These are phyloP conservation scores for Macrotus californicus DNA, from an alignment of 2,113 vertebrate species.

Conservation along the genomic window DNA sequence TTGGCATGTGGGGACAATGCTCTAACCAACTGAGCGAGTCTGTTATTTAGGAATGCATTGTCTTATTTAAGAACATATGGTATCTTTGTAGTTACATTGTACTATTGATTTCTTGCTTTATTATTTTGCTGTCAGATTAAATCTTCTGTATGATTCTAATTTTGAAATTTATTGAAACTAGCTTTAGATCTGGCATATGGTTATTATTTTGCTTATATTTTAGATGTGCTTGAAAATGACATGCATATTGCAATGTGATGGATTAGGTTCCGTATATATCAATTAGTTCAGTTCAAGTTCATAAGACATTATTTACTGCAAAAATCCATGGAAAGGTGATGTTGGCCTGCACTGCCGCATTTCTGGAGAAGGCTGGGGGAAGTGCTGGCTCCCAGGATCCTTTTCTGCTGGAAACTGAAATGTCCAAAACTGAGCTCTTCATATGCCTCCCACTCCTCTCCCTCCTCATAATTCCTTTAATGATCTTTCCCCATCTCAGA, in stretches of 20 bases:
- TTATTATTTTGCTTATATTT: background rate
- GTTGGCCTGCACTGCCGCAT: background rate
- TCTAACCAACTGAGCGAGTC: no score
- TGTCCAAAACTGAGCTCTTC: background rate
- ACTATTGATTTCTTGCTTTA: background rate
- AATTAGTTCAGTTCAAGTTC: background rate
- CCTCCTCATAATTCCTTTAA: background rate
- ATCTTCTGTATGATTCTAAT: background rate
- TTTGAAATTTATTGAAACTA: background rate
- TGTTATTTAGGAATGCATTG: background rate
- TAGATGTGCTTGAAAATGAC: background rate
- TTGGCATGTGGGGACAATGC: no score
- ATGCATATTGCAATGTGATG: no score
- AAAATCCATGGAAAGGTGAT: background rate
- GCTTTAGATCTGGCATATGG: background rate
- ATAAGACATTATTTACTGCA: background rate
- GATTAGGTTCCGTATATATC: background rate
- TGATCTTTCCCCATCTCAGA: background rate
- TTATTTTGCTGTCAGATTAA: background rate
- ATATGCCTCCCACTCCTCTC: background rate
- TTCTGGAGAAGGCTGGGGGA: background rate
- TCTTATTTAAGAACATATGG: background rate
- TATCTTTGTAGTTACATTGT: background rate
- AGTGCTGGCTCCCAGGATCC: background rate
- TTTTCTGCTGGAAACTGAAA: background rate